Evolutionary conservation across 2,888 invertebrate species (phyloP), one percentile per base, ranked within the genome.

Genomic region (Cheilosia soror): DNA sequence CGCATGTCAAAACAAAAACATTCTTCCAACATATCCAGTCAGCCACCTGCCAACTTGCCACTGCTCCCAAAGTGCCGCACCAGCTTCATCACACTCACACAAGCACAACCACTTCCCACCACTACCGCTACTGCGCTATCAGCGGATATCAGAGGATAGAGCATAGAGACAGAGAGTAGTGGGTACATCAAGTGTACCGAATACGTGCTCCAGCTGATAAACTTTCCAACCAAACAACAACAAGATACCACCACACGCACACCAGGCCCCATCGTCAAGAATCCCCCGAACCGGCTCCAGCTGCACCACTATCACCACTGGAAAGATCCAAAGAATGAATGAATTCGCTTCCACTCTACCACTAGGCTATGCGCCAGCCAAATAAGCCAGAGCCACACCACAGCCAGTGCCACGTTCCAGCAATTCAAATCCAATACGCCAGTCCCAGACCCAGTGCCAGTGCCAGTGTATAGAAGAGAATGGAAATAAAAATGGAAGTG

Each of bases 1-100:
- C 85, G 85, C 85, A 85, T 81, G 81, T 68, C 81, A 51, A 72
- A 85, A 81, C 72, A 81, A 68, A 66, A 81, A 76, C 81, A 85
- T 53, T 31, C 80, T 80, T 80, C 84, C 80, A 85, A 20, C 2
- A 66, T 68, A 40, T 47, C 27, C 51, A 51, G 51, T 13, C 68
- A 58, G 73, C 72, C 83, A 83, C 73, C 15, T 49, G 42, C 42
- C 40, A 42, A 58, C 37, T 78, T 83, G 83, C 78, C 62, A 57
- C 47, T 37, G 13, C 31, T 57, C 49, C n/a, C 27, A 31, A 5
- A 47, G 20, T n/a, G 49, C 42, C 42, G 58, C 51, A 53, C 49
- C 51, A 9, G 15, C 63, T 3, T 6, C 20, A 9, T 6, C 7
- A 20, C 20, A 15, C 11, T 6, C 7, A 20, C 20, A 15, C 11